These are phyloP conservation scores for Semibalanus balanoides DNA, from an alignment of 1,140 invertebrate species.

Conservation along the genomic window DNA sequence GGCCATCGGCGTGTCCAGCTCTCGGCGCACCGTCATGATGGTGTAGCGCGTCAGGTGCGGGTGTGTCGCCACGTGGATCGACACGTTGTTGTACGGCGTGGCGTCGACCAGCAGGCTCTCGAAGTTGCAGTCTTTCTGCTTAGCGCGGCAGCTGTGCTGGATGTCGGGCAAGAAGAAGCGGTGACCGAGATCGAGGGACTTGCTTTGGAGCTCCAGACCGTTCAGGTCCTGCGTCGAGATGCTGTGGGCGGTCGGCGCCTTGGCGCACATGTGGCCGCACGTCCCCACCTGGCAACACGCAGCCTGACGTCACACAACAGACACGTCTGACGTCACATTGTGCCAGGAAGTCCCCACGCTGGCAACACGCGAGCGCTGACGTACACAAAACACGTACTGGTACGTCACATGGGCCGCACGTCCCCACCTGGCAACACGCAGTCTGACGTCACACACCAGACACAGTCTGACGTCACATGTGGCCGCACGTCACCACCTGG, in stretches of 20 bases:
- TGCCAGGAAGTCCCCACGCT: no score
- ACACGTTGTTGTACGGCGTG: not conserved
- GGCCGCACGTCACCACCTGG: no score
- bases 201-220: not conserved
- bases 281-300: not conserved
- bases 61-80: not conserved
- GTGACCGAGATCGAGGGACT: not conserved
- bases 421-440: not conserved
- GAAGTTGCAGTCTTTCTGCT: not conserved
- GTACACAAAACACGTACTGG: no score
- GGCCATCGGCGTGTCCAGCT: not conserved
- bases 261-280: not conserved
- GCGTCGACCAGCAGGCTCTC: not conserved
- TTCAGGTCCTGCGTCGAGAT: not conserved
- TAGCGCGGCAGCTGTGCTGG: not conserved
- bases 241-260: no score
- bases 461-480: no score
- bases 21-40: not conserved
- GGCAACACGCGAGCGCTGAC: no score
- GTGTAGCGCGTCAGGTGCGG: not conserved
- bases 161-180: not conserved
- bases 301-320: no score
- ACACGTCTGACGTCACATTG: no score
- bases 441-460: no score
- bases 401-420: not conserved